Conservation (phyloP, 1,140 invertebrate species). For the Danaus melanippus region DNA sequence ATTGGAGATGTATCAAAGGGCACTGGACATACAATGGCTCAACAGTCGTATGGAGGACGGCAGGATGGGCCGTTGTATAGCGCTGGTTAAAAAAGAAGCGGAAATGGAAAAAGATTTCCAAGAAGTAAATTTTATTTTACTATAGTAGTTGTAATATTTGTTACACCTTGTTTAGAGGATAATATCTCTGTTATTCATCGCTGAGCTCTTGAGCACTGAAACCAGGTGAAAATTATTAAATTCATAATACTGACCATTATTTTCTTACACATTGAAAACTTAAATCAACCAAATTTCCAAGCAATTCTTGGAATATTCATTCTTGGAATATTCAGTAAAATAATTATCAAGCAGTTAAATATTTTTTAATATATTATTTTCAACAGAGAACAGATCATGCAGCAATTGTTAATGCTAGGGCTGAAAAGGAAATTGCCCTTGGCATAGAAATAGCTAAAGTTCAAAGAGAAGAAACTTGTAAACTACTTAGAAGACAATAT, state of each 20-base stretch:
- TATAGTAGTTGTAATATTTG: too few species aligned
- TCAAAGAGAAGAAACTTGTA: constrained; percentile 32
- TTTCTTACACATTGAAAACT: too few species aligned
- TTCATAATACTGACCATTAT: too few species aligned
- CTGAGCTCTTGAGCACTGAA: too few species aligned
- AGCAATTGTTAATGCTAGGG: constrained; percentile 49
- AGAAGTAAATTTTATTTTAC: constrained; percentile 32
- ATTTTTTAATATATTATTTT: constrained; percentile 12
- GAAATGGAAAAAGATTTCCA: constrained; percentile 61
- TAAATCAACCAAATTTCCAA: too few species aligned
- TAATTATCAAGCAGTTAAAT: background rate
- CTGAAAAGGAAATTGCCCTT: constrained; percentile 43
- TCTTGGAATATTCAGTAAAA: too few species aligned
- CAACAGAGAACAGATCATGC: constrained; percentile 60
- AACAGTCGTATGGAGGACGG: constrained; percentile 60
- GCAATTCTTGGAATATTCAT: too few species aligned
- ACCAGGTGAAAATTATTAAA: too few species aligned
- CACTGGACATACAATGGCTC: constrained; percentile 57
- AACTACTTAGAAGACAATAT: constrained; percentile 42
- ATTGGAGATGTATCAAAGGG: constrained; percentile 44
- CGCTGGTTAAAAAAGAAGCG: constrained; percentile 48
- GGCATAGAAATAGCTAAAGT: constrained; percentile 45
- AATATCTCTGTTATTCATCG: too few species aligned
- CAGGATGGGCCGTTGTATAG: constrained; percentile 50
- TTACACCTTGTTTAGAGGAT: too few species aligned